Evolutionary conservation across 2,888 invertebrate genomes (phyloP).

Genomic region (Mystacides longicornis): DNA sequence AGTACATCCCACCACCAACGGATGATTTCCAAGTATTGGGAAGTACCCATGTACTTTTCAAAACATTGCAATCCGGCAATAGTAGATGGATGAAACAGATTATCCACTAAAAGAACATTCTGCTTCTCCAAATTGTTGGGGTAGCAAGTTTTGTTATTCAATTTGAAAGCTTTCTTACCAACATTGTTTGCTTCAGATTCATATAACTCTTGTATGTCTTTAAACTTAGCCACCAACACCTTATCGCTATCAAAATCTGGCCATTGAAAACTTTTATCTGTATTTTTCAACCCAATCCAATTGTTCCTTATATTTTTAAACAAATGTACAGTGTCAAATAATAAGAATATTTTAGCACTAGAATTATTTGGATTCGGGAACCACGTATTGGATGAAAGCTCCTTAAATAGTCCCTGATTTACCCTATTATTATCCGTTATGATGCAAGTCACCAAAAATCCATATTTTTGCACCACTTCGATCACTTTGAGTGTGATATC

Average conservation of each 20-base stretch:
- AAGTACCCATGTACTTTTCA: background rate
- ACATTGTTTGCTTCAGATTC: too few relatives aligned
- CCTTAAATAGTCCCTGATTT: background rate
- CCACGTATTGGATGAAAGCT: background rate
- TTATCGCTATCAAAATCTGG: too few relatives aligned
- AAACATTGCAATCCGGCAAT: background rate
- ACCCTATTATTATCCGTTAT: background rate
- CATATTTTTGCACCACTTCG: background rate
- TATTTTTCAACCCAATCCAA: background rate
- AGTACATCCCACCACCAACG: background rate
- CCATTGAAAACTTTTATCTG: too few relatives aligned
- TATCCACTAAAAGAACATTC: background rate
- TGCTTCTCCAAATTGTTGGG: background rate
- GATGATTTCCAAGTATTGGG: background rate
- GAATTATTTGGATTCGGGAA: background rate
- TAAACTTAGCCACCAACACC: background rate
- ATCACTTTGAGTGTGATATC: too few relatives aligned
- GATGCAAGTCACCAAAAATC: background rate
- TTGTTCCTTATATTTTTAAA: constrained; percentile 5
- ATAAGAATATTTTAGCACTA: background rate
- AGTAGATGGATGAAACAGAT: background rate
- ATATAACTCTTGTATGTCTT: background rate
- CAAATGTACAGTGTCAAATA: too few relatives aligned
- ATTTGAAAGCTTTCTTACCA: background rate
- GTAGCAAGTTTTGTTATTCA: background rate